A percentile compares a stretch with the other conserved stretches of the same genome.
phyloP scores from a whole-genome alignment of 2,888 invertebrate genomes.

The Tenthredo amoena region DNA sequence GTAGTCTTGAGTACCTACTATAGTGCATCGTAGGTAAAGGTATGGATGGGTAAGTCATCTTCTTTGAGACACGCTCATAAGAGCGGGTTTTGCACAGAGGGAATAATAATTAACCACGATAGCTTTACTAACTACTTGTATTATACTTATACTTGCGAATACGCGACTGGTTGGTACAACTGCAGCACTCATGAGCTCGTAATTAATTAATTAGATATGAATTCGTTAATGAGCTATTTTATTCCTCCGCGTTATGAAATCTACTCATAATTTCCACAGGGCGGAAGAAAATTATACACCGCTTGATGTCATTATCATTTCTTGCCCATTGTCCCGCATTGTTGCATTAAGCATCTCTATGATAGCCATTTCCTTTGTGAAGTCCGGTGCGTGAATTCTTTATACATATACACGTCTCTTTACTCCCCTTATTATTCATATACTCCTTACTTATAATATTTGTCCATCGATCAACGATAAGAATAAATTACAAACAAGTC shows the following conservation, averaged over 20 bases:
- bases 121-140: background rate
- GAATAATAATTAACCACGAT: slow-evolving; percentile 23
- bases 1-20: background rate
- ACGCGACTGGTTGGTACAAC: background rate
- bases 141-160: background rate
- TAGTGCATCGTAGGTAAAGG: slow-evolving; percentile 1
- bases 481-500: background rate
- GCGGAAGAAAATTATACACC: slow-evolving; percentile 16
- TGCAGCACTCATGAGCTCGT: background rate
- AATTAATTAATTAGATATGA: slow-evolving; percentile 46
- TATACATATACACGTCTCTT: background rate
- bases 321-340: slow-evolving; percentile 11
- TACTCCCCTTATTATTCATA: background rate
- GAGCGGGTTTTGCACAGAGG: slow-evolving; percentile 15
- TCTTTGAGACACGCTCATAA: slow-evolving; percentile 22
- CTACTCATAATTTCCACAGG: background rate
- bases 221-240: slow-evolving; percentile 42
- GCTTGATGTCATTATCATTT: slow-evolving; percentile 37
- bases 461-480: background rate
- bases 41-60: slow-evolving; percentile 40
- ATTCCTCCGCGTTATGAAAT: slow-evolving; percentile 3
- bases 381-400: slow-evolving; percentile 7
- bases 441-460: background rate
- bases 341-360: slow-evolving; percentile 18
- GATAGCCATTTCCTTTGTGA: slow-evolving; percentile 17